A percentile compares a stretch with the other conserved stretches of the same genome.
phyloP scores from a whole-genome alignment of 2,113 vertebrate species.

The Pipra filicauda region DNA sequence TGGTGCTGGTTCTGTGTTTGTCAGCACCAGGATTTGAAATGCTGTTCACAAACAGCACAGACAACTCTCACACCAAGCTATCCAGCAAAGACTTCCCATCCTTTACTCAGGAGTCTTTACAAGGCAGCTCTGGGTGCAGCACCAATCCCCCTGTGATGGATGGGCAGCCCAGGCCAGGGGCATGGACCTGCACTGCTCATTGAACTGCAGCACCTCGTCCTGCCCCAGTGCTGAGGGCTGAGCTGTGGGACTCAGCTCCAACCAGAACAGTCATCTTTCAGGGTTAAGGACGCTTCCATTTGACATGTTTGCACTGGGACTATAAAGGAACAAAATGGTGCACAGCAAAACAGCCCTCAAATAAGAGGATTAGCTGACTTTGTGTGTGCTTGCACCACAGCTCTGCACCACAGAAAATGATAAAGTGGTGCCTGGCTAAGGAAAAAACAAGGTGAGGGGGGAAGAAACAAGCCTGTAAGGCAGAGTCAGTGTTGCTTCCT shows the following conservation, averaged over 20 bases:
- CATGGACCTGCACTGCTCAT: conserved; percentile 34
- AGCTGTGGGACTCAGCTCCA: conserved; percentile 51
- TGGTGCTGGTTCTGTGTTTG: neutral
- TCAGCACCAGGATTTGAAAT: neutral
- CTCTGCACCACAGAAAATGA: neutral
- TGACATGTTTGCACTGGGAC: neutral
- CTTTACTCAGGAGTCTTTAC: neutral
- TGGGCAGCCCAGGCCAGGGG: conserved; percentile 32
- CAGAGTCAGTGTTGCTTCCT: neutral
- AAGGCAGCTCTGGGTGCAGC: neutral
- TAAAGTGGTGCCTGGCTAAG: neutral
- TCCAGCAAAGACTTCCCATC: neutral
- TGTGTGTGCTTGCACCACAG: neutral
- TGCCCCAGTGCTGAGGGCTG: neutral
- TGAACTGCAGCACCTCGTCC: conserved; percentile 30
- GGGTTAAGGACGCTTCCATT: conserved; percentile 34
- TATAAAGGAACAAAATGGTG: neutral
- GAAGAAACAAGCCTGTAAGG: neutral
- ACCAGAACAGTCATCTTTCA: conserved; percentile 55
- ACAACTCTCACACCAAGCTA: neutral
- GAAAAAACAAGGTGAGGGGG: fast-evolving
- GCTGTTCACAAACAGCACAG: neutral
- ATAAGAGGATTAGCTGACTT: neutral
- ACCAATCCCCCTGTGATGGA: conserved; percentile 56
- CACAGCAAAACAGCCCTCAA: neutral